Evolutionary conservation across 2,888 invertebrate genomes (phyloP).

Genomic region (Acheta domesticus): DNA sequence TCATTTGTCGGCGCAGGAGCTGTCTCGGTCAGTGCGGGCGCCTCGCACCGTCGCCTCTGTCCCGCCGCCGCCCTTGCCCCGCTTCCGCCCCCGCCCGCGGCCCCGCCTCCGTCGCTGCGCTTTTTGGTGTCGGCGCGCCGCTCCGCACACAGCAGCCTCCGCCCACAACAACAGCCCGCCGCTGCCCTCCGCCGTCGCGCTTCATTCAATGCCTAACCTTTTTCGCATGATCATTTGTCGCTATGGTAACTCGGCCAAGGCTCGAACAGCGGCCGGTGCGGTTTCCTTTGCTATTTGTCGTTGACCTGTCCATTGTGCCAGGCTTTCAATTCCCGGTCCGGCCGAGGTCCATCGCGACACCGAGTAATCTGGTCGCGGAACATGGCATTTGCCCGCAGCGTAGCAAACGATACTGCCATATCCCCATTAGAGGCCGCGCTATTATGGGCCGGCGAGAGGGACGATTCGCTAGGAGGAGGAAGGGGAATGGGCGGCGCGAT

Average conservation of each 20-base stretch:
- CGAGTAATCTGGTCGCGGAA: not conserved
- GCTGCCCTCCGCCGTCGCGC: too few species aligned
- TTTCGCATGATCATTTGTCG: not conserved
- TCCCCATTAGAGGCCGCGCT: not conserved
- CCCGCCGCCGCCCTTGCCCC: too few species aligned
- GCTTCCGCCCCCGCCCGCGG: too few species aligned
- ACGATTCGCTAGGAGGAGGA: not conserved
- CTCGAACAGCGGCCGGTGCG: not conserved
- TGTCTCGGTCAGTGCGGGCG: not conserved
- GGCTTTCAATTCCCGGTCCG: not conserved
- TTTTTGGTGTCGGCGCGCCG: too few species aligned
- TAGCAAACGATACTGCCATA: not conserved
- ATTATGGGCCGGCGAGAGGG: not conserved
- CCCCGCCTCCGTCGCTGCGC: too few species aligned
- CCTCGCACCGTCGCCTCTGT: too few species aligned
- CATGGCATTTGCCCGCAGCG: slow-evolving; percentile 1
- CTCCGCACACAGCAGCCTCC: too few species aligned
- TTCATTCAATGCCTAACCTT: not conserved
- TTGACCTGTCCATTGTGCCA: not conserved
- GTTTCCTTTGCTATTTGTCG: not conserved
- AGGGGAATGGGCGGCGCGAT: too few species aligned
- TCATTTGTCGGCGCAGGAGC: not conserved
- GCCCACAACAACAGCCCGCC: too few species aligned
- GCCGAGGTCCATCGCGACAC: not conserved
- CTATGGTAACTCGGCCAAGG: not conserved